These are phyloP conservation scores for Calidris pugnax DNA, from an alignment of 2,113 vertebrate genomes.

Conservation along the genomic window DNA sequence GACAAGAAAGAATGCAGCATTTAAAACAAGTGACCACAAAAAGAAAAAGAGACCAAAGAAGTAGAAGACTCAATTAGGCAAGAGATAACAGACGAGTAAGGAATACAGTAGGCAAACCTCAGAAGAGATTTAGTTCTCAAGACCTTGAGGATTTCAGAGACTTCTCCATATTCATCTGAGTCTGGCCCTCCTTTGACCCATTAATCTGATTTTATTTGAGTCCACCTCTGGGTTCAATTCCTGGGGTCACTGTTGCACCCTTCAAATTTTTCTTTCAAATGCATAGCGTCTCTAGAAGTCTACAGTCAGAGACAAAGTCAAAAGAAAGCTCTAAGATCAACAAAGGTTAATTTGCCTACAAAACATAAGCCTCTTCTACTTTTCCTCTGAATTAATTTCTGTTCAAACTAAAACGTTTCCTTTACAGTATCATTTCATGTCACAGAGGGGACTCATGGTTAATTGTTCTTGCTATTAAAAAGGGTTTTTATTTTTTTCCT, in stretches of 20 bases:
- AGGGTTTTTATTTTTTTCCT: background rate
- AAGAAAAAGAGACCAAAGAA: background rate
- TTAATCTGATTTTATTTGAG: background rate
- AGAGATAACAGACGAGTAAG: background rate
- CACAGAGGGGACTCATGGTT: background rate
- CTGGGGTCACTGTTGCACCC: background rate
- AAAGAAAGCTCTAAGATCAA: background rate
- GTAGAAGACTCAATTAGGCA: background rate
- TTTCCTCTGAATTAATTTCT: background rate
- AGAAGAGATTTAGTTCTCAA: background rate
- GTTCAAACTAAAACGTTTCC: background rate
- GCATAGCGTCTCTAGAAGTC: background rate
- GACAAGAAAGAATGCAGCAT: background rate
- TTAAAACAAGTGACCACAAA: background rate
- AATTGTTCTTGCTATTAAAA: background rate
- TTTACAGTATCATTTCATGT: background rate
- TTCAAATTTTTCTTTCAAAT: background rate
- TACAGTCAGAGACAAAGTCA: background rate
- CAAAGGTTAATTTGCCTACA: background rate
- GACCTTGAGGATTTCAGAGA: background rate
- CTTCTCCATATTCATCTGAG: background rate
- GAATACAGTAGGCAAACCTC: background rate
- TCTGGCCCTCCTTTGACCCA: background rate
- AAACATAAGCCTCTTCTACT: background rate
- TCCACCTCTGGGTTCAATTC: background rate